Percentiles rank a stretch among this genome's conserved stretches.
phyloP scores from a whole-genome alignment of 2,888 invertebrate genomes.

The Ennomos erosarius region DNA sequence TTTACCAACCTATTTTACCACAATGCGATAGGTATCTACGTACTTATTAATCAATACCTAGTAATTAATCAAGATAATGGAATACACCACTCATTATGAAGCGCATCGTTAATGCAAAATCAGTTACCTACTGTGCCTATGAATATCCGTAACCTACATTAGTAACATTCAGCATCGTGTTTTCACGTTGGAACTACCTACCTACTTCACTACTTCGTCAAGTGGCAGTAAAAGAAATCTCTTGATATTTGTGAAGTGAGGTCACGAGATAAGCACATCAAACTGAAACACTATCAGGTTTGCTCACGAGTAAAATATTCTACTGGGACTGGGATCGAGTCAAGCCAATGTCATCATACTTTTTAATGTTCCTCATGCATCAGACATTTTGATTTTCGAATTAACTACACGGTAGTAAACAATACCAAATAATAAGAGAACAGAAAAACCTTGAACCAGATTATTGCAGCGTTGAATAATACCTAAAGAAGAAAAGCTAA shows the following conservation, averaged over 20 bases:
- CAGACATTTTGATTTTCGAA: conserved; percentile 16
- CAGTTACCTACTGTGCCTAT: conserved; percentile 5
- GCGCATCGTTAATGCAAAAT: conserved; percentile 12
- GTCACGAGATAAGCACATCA: conserved; percentile 39
- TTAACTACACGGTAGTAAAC: conserved; percentile 11
- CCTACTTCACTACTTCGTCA: conserved; percentile 4
- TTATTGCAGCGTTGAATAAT: conserved; percentile 14
- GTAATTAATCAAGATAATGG: conserved; percentile 8
- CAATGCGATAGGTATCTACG: too few relatives aligned
- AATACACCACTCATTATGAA: conserved; percentile 5
- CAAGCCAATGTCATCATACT: conserved; percentile 16
- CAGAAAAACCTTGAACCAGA: conserved; percentile 19
- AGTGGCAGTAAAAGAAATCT: conserved; percentile 35
- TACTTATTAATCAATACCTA: too few relatives aligned
- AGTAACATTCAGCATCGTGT: conserved; percentile 9
- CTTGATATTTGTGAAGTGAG: conserved; percentile 33
- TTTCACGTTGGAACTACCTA: conserved; percentile 12
- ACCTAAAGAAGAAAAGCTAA: conserved; percentile 12
- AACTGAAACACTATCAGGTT: conserved; percentile 22
- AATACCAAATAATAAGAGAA: not conserved
- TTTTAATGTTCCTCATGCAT: conserved; percentile 18
- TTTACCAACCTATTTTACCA: too few relatives aligned
- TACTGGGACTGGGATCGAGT: conserved; percentile 18
- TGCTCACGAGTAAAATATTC: conserved; percentile 15
- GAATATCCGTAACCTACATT: conserved; percentile 26